Evolutionary conservation across 1,140 invertebrate genomes (phyloP).

Genomic region (Bemisia tabaci): DNA sequence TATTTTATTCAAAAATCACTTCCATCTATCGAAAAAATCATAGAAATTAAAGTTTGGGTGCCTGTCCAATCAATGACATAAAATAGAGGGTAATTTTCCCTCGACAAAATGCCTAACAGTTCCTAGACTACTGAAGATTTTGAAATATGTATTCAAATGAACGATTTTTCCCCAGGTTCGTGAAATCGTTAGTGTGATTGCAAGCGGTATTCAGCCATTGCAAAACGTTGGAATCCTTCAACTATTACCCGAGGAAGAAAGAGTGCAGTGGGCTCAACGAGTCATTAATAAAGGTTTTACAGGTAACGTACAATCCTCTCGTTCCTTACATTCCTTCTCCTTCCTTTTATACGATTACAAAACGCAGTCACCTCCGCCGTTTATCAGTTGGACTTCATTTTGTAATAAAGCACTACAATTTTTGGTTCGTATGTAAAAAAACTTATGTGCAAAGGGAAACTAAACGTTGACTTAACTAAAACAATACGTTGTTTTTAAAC

Average conservation of each 20-base stretch:
- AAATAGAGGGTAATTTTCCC: not conserved
- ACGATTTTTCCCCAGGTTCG: not conserved
- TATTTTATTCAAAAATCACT: not conserved
- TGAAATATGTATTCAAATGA: not conserved
- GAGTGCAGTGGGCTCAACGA: slow-evolving; percentile 78
- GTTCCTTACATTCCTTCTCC: not conserved
- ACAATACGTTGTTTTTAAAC: not conserved
- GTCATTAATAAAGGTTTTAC: slow-evolving; percentile 77
- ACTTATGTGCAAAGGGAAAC: not conserved
- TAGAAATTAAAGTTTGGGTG: not conserved
- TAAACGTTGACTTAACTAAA: not conserved
- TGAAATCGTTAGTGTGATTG: not conserved
- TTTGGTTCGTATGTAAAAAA: not conserved
- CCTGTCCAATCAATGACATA: too few species aligned
- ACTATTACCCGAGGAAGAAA: slow-evolving; percentile 58
- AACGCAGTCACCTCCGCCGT: too few species aligned
- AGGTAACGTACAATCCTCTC: slow-evolving; percentile 31
- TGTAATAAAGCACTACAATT: not conserved
- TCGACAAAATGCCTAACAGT: too few species aligned
- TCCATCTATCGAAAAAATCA: not conserved
- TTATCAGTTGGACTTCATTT: not conserved
- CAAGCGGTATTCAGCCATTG: not conserved
- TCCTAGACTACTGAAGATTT: too few species aligned
- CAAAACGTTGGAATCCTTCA: not conserved
- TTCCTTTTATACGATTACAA: too few species aligned